Evolutionary conservation across 2,797 vertebrate genomes (phyloP).

Genomic region (Brachyrhaphis roseni): DNA sequence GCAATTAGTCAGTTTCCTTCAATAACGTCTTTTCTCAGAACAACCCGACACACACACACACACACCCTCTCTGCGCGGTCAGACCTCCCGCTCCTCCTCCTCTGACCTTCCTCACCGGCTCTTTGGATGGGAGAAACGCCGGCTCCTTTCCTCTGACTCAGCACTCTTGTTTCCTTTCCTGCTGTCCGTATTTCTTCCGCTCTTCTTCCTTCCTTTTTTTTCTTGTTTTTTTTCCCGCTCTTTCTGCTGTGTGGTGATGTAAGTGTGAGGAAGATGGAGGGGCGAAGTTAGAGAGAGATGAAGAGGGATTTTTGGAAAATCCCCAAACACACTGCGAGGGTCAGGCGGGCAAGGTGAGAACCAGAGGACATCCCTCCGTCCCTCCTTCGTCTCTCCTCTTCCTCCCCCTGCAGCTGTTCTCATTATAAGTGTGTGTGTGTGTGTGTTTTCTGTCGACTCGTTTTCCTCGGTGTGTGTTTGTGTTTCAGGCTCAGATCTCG

Average conservation of each 20-base stretch:
- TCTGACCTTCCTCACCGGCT: slow-evolving; percentile 63
- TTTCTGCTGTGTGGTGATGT: slow-evolving; percentile 14
- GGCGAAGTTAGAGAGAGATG: slow-evolving; percentile 9
- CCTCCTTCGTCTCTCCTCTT: slow-evolving; percentile 34
- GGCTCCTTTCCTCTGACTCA: slow-evolving; percentile 67
- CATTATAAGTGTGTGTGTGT: slow-evolving; percentile 41
- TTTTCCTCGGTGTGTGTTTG: neutral
- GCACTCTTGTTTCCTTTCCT: slow-evolving; percentile 54
- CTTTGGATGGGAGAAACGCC: slow-evolving; percentile 56
- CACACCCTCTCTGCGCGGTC: neutral
- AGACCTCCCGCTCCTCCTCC: slow-evolving; percentile 36
- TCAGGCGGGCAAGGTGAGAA: slow-evolving; percentile 80
- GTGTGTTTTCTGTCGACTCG: slow-evolving; percentile 12
- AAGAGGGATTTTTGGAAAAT: slow-evolving; percentile 71
- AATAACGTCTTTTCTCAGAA: slow-evolving; percentile 26
- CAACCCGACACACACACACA: slow-evolving; percentile 30
- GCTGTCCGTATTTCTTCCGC: slow-evolving; percentile 10
- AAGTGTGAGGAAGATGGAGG: neutral
- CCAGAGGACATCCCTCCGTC: slow-evolving; percentile 72
- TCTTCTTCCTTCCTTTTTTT: slow-evolving; percentile 1
- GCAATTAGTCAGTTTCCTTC: slow-evolving; percentile 47
- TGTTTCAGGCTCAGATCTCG: neutral
- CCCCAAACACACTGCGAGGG: slow-evolving; percentile 73
- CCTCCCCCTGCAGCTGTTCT: slow-evolving; percentile 73
- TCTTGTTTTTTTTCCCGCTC: too few relatives aligned